Conservation (phyloP, 2,113 vertebrate species). For the Centropristis striata region DNA sequence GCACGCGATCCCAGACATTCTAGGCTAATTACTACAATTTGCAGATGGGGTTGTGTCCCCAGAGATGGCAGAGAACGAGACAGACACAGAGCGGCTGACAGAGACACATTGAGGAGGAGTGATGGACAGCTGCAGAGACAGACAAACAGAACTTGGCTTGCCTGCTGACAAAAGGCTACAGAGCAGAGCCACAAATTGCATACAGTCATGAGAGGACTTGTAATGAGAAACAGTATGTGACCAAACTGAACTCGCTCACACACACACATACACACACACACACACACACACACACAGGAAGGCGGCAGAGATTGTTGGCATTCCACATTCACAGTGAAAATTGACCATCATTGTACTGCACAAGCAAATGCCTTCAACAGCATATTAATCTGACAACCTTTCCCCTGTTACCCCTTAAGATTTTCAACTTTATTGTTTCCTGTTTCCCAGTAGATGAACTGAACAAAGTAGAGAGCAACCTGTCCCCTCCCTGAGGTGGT, state of each 20-base stretch:
- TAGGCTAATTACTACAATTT: slow-evolving; percentile 65
- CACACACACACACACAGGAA: slow-evolving; percentile 32
- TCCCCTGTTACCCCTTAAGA: slow-evolving; percentile 39
- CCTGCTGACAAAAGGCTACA: slow-evolving; percentile 67
- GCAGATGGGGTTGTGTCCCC: slow-evolving; percentile 45
- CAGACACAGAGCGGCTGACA: neutral
- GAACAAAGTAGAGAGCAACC: slow-evolving; percentile 27
- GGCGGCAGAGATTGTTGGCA: slow-evolving; percentile 36
- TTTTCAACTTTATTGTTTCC: slow-evolving; percentile 59
- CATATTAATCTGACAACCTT: slow-evolving; percentile 54
- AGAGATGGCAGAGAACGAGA: slow-evolving; percentile 16
- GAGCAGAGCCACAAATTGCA: slow-evolving; percentile 71
- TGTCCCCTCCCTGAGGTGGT: slow-evolving; percentile 46
- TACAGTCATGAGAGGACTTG: slow-evolving; percentile 77
- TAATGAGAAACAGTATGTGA: slow-evolving; percentile 76
- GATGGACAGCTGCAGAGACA: slow-evolving; percentile 40
- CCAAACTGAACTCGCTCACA: slow-evolving; percentile 43
- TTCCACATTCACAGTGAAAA: slow-evolving; percentile 39
- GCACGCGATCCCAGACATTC: slow-evolving; percentile 25
- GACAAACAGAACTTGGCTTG: slow-evolving; percentile 40
- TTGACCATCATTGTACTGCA: slow-evolving; percentile 43
- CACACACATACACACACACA: slow-evolving; percentile 14
- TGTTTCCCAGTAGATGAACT: slow-evolving; percentile 56
- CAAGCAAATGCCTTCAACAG: slow-evolving; percentile 48
- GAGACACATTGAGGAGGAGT: slow-evolving; percentile 28